Conservation (phyloP, 2,113 vertebrate genomes). For the Sprattus sprattus region DNA sequence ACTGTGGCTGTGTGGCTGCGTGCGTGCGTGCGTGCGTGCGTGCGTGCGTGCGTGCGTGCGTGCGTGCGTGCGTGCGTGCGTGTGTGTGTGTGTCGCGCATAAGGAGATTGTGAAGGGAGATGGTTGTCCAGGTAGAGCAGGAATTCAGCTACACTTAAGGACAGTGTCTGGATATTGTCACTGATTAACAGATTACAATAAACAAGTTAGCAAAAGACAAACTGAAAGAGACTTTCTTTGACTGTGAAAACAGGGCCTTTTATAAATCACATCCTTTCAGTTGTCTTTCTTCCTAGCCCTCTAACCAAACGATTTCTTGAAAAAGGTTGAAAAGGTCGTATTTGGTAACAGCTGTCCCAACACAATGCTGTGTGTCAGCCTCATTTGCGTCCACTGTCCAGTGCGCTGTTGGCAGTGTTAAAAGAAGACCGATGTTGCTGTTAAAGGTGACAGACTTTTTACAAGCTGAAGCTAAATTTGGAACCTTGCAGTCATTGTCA, state of each 20-base stretch:
- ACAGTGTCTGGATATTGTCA: background rate
- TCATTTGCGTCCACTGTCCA: background rate
- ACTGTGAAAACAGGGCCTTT: background rate
- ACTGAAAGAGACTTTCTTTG: background rate
- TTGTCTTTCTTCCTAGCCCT: background rate
- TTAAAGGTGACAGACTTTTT: background rate
- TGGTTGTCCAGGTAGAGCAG: conserved; percentile 4
- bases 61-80: background rate
- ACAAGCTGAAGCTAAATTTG: background rate
- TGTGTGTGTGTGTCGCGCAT: background rate
- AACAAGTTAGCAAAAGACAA: background rate
- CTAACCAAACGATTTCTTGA: background rate
- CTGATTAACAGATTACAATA: background rate
- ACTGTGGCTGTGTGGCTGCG: background rate
- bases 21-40: background rate
- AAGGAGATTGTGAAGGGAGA: background rate
- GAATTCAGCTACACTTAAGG: background rate
- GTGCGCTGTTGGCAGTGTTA: background rate
- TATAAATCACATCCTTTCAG: background rate
- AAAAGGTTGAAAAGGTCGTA: background rate
- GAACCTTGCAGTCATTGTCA: background rate
- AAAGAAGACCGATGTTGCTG: background rate
- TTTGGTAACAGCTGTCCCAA: background rate
- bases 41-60: background rate
- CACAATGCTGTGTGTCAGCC: background rate